These are phyloP conservation scores for Oxyura jamaicensis DNA, from an alignment of 2,113 vertebrate species.

Conservation along the genomic window DNA sequence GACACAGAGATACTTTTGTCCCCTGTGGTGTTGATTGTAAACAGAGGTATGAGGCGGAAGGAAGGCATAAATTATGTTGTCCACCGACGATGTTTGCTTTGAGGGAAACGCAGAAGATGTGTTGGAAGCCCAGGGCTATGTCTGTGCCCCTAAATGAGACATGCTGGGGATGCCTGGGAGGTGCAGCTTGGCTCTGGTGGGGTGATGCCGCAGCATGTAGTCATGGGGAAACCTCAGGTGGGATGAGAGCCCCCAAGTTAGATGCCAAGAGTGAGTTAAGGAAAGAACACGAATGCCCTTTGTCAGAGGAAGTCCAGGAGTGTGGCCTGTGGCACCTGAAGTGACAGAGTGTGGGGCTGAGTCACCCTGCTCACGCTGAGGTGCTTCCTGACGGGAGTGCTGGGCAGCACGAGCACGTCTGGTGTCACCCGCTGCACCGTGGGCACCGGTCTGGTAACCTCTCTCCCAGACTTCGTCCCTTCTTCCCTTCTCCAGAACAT, in stretches of 20 bases:
- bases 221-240: no score
- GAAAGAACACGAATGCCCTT: background rate
- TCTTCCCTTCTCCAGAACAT: background rate
- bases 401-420: background rate
- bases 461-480: background rate
- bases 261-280: background rate
- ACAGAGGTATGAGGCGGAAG: background rate
- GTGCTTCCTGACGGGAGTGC: background rate
- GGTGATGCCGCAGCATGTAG: fast-evolving
- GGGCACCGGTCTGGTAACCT: fast-evolving
- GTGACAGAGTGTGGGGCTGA: background rate
- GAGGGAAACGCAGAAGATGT: fast-evolving
- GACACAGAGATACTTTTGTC: background rate
- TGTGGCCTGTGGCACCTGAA: background rate
- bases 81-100: background rate
- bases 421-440: background rate
- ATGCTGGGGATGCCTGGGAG: background rate
- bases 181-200: fast-evolving
- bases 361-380: background rate
- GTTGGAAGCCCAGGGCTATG: background rate
- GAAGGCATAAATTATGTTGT: background rate
- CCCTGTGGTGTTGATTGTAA: background rate
- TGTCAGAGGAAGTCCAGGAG: background rate
- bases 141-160: background rate
- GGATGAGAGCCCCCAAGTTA: background rate